Evolutionary conservation across 2,888 invertebrate species (phyloP).

Genomic region (Eupithecia centaureata): DNA sequence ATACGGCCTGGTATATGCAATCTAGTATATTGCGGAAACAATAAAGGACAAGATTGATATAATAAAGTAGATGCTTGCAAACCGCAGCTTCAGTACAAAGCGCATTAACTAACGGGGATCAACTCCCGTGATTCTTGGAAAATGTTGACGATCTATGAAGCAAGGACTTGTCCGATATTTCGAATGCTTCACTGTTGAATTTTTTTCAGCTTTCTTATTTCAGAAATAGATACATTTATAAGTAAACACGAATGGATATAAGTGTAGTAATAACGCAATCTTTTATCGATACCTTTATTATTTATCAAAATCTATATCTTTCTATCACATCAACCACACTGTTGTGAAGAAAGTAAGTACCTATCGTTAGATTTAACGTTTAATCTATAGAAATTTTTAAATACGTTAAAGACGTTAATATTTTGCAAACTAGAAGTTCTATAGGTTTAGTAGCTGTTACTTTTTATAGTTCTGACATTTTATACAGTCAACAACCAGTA

Average conservation of each 20-base stretch:
- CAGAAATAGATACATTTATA: neutral
- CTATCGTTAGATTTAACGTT: neutral
- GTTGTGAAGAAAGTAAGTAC: neutral
- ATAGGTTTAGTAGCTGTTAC: neutral
- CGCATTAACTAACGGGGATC: constrained; percentile 18
- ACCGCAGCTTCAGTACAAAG: constrained; percentile 31
- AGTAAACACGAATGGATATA: too few species aligned
- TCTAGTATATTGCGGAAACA: constrained; percentile 65
- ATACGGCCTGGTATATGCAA: constrained; percentile 40
- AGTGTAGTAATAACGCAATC: too few species aligned
- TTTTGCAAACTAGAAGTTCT: neutral
- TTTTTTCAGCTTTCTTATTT: neutral
- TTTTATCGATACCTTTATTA: too few species aligned
- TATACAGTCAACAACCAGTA: neutral
- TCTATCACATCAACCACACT: too few species aligned
- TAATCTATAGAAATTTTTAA: neutral
- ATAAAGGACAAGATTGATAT: constrained; percentile 60
- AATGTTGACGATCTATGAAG: constrained; percentile 3
- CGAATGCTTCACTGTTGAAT: neutral
- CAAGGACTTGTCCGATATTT: neutral
- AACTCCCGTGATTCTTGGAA: neutral
- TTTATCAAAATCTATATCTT: too few species aligned
- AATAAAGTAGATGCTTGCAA: constrained; percentile 47
- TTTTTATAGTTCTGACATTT: neutral
- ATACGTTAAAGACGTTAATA: neutral